Evolutionary conservation across 2,113 vertebrate genomes (phyloP).

Genomic region (Gobius niger): DNA sequence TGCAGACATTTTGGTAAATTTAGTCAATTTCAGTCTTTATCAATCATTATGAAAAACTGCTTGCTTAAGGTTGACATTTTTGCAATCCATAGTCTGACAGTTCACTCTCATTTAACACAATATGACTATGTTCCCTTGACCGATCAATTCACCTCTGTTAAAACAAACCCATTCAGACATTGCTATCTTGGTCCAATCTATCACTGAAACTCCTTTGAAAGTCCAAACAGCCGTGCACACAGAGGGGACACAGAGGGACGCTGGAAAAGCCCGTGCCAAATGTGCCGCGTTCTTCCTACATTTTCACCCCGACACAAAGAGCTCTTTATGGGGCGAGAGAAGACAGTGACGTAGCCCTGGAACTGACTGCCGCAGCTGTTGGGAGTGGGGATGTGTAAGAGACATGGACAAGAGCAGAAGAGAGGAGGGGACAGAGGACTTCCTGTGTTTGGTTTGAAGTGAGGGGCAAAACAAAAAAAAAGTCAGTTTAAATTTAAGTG

Average conservation of each 20-base stretch:
- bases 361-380: slow-evolving; percentile 62
- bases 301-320: slow-evolving; percentile 70
- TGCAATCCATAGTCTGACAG: too few relatives aligned
- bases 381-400: not conserved
- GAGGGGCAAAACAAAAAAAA: too few relatives aligned
- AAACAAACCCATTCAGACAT: not conserved
- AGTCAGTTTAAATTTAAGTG: too few relatives aligned
- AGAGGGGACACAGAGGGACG: slow-evolving; percentile 23
- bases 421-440: slow-evolving; percentile 27
- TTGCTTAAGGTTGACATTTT: too few relatives aligned
- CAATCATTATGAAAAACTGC: too few relatives aligned
- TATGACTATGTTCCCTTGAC: not conserved
- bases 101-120: too few relatives aligned
- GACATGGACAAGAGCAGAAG: slow-evolving; percentile 34
- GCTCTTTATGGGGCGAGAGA: slow-evolving; percentile 57
- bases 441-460: too few relatives aligned
- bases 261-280: slow-evolving; percentile 16
- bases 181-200: not conserved
- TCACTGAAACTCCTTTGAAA: not conserved
- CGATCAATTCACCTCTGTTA: not conserved
- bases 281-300: slow-evolving; percentile 48
- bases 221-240: not conserved
- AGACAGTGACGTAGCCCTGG: slow-evolving; percentile 66
- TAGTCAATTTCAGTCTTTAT: too few relatives aligned
- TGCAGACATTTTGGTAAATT: too few relatives aligned